phyloP scores from a whole-genome alignment of 2,113 vertebrate genomes.

The Neodontobutis hainanensis region DNA sequence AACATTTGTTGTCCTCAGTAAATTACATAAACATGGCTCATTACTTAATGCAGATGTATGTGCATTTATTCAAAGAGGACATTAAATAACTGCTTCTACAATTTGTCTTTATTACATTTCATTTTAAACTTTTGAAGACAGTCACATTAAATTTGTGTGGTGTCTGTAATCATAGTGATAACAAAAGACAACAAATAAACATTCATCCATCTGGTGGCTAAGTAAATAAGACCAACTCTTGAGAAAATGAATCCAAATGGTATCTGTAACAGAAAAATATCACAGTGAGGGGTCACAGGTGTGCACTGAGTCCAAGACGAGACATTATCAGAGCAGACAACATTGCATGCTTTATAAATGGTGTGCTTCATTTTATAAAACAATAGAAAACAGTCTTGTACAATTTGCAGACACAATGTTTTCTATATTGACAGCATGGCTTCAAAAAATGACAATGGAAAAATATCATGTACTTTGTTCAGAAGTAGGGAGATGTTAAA shows the following conservation, averaged over 20 bases:
- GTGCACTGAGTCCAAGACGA: conserved; percentile 19
- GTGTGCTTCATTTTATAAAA: conserved; percentile 67
- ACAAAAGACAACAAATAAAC: not conserved
- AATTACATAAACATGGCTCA: no score
- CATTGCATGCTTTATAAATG: conserved; percentile 69
- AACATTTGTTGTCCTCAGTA: no score
- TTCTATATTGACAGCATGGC: conserved; percentile 54
- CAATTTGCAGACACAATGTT: conserved; percentile 53
- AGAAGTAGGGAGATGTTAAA: no score
- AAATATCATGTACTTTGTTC: not conserved
- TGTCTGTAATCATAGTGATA: not conserved
- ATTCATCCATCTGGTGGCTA: not conserved
- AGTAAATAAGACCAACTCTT: conserved; percentile 2
- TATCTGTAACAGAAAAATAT: conserved; percentile 23
- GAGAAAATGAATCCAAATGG: not conserved
- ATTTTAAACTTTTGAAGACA: no score
- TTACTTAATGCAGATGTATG: no score
- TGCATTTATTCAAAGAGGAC: no score
- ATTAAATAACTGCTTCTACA: no score
- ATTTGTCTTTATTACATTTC: no score
- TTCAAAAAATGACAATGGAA: conserved; percentile 23
- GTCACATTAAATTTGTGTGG: conserved; percentile 5
- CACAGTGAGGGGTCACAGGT: conserved; percentile 49
- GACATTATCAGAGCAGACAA: conserved; percentile 37
- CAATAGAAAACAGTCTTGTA: conserved; percentile 67